A percentile compares a stretch with the other conserved stretches of the same genome.
Evolutionary conservation across 2,113 vertebrate genomes (phyloP).

Genomic region (Neolamprologus sp.): DNA sequence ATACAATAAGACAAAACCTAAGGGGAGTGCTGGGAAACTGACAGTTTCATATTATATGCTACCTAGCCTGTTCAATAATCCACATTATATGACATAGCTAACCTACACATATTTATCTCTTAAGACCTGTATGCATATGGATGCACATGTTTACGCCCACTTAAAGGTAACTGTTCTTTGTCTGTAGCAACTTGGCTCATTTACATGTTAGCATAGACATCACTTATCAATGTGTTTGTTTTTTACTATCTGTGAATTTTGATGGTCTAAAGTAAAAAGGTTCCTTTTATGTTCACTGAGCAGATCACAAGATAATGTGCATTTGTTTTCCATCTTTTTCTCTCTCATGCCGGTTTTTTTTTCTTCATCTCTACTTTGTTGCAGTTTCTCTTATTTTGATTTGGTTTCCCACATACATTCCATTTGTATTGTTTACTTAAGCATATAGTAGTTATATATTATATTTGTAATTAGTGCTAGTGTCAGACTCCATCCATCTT

Average conservation of each 20-base stretch:
- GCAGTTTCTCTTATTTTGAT: not conserved
- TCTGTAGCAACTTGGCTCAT: not conserved
- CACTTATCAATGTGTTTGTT: not conserved
- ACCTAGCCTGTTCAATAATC: slow-evolving; percentile 18
- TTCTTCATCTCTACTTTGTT: not conserved
- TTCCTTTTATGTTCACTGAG: not conserved
- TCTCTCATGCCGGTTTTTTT: not conserved
- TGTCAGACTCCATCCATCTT: not conserved
- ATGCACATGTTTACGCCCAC: not conserved
- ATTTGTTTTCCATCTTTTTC: not conserved
- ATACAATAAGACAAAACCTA: slow-evolving; percentile 9
- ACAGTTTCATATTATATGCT: slow-evolving; percentile 20
- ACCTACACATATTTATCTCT: not conserved
- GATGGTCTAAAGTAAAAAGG: not conserved
- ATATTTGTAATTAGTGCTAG: not conserved
- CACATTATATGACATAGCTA: not conserved
- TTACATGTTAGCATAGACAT: not conserved
- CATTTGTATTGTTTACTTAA: not conserved
- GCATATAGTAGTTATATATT: not conserved
- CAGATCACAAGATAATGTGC: not conserved
- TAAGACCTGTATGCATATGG: not conserved
- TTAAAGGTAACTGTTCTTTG: not conserved
- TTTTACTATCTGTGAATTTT: not conserved
- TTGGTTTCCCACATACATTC: not conserved
- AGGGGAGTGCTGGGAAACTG: not conserved